A percentile compares a stretch with the other conserved stretches of the same genome.
Evolutionary conservation across 1,140 invertebrate species (phyloP).

Genomic region (Philaenus spumarius): DNA sequence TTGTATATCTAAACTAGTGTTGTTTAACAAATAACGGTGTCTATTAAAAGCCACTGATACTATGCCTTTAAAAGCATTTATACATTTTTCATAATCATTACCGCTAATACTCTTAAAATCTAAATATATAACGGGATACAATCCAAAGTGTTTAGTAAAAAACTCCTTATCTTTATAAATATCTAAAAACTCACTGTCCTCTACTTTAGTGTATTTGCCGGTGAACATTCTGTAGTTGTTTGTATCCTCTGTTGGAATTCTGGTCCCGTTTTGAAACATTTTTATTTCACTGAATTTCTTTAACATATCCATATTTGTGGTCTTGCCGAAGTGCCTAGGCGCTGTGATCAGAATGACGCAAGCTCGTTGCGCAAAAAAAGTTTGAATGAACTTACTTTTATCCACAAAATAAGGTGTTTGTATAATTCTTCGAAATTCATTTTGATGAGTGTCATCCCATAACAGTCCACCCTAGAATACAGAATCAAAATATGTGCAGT

Average conservation of each 20-base stretch:
- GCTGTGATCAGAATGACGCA: background rate
- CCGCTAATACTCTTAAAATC: background rate
- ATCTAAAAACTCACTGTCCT: background rate
- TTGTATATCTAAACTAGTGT: too few species aligned
- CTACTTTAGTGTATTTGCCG: background rate
- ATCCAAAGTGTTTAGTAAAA: background rate
- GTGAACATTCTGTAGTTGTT: constrained; percentile 1
- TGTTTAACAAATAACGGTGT: too few species aligned
- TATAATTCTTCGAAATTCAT: background rate
- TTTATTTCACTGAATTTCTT: background rate
- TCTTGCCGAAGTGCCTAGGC: background rate
- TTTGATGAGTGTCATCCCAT: too few species aligned
- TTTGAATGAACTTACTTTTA: background rate
- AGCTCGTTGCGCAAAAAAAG: background rate
- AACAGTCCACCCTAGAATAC: too few species aligned
- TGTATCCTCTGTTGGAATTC: background rate
- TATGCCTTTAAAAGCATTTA: too few species aligned
- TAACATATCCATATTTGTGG: constrained; percentile 2
- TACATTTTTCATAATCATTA: background rate
- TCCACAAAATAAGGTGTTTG: background rate
- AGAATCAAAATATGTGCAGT: too few species aligned
- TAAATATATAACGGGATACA: background rate
- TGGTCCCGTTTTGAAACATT: background rate
- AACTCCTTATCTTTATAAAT: constrained; percentile 1
- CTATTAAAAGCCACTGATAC: too few species aligned